Base-by-base conservation (phyloP, 2,113 vertebrate species). In the Lycaon pictus region DNA sequence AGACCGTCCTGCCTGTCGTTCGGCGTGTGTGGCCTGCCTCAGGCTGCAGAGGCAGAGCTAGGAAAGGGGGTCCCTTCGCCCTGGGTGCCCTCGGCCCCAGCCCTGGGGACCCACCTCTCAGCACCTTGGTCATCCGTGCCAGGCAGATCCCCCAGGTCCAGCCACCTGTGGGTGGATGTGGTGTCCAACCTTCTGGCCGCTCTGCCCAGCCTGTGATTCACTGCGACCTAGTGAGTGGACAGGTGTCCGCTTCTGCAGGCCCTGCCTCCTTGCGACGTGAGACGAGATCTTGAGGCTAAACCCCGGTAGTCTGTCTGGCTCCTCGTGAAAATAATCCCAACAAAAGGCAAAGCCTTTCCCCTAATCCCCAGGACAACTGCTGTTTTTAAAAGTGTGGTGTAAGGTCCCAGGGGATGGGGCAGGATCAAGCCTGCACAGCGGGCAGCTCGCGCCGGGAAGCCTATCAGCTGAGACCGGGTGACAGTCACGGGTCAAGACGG, bases 11-110 rank as follows among this genome's bases (percentile, higher is more conserved):
- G 35, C 10, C 29, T 32, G 58, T 37, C n/a, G 9, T 23, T 43
- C 29, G 15, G 3, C 35, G 19, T 17, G 13, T 1, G 20, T 22
- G 23, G 8, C 12, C 53, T n/a, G 67, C 20, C 12, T 15, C 43
- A 12, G 67, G 37, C 17, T 56, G n/a, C 43, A 3, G 4, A 65
- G 27, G 43, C 3, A 19, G 29, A 88, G 9, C 35, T 1, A 8
- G 20, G 53, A 25, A 25, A 62, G 15, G 12, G 2, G 0, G 0
- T 2, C 0, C 13, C 15, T 22, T 6, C 5, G 11, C 37, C 32
- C n/a, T 37, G 2, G 7, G 13, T 27, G 5, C 32, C n/a, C 63
- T 79, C 19, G 35, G 29, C 9, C 2, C 0, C 5, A 4, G n/a
- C 2, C 1, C 67, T 22, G 2, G 8, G 20, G 3, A 22, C 11